Conservation (phyloP, 2,797 vertebrate genomes). For the Mionectes olivaceus region DNA sequence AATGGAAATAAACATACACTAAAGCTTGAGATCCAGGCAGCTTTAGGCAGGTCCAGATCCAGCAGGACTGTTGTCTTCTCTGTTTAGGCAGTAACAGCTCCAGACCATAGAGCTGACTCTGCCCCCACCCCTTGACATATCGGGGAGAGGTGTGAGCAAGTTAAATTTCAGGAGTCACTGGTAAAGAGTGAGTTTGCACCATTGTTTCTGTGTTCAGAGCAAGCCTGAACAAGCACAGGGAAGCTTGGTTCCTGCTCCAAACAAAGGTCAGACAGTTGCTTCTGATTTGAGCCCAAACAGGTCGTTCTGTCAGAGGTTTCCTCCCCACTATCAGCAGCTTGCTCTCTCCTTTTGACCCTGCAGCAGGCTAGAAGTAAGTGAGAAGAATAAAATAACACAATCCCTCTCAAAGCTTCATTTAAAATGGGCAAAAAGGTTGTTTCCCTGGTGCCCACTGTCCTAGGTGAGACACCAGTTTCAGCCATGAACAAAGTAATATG, state of each 20-base stretch:
- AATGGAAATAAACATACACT: rapidly evolving
- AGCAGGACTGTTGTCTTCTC: neutral
- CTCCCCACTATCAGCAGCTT: neutral
- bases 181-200: neutral
- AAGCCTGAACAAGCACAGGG: neutral
- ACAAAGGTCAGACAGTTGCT: neutral
- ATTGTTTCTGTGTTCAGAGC: neutral
- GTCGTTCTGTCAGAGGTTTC: neutral
- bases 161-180: neutral
- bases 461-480: conserved; percentile 5
- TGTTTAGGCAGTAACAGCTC: neutral
- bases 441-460: neutral
- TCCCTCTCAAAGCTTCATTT: neutral
- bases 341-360: neutral
- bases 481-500: neutral
- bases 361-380: neutral
- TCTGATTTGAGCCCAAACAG: neutral
- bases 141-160: neutral
- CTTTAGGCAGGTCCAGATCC: neutral
- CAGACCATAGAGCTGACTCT: neutral
- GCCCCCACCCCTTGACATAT: rapidly evolving
- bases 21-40: neutral
- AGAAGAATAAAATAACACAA: neutral
- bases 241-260: neutral
- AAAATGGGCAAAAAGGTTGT: neutral